Evolutionary conservation across 2,888 invertebrate genomes (phyloP).

Genomic region (Muscina levida): DNA sequence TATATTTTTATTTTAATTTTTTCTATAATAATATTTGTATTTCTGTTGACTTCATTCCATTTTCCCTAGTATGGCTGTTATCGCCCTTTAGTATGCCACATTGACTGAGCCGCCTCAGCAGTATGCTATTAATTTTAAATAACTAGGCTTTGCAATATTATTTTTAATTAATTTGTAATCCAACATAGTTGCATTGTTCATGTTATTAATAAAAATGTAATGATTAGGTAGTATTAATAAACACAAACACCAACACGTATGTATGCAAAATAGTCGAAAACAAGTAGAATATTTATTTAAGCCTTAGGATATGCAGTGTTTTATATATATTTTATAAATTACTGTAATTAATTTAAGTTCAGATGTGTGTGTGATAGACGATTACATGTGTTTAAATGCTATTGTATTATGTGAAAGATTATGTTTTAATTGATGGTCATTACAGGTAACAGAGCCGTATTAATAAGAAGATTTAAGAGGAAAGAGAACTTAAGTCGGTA

Average conservation of each 20-base stretch:
- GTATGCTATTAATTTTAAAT: too few species aligned
- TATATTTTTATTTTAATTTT: too few species aligned
- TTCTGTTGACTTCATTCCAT: too few species aligned
- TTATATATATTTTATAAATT: constrained; percentile 39
- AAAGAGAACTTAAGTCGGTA: too few species aligned
- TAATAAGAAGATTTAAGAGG: too few species aligned
- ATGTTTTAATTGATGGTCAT: constrained; percentile 6
- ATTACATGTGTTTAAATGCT: neutral
- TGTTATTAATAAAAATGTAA: constrained; percentile 11
- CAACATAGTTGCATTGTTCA: constrained; percentile 1
- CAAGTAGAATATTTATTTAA: constrained; percentile 3
- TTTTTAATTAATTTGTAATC: constrained; percentile 9
- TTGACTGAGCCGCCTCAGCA: too few species aligned
- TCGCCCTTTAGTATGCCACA: too few species aligned
- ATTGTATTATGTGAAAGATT: neutral
- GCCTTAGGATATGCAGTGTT: constrained; percentile 51
- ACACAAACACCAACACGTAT: neutral
- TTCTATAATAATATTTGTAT: too few species aligned
- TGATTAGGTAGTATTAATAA: constrained; percentile 14
- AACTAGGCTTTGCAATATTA: too few species aligned
- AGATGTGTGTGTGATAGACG: too few species aligned
- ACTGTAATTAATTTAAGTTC: constrained; percentile 40
- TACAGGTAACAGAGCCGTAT: too few species aligned
- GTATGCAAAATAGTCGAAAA: constrained; percentile 14
- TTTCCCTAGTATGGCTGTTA: too few species aligned